A percentile compares a stretch with the other conserved stretches of the same genome.
phyloP scores from a whole-genome alignment of 2,113 vertebrate species.

The Apteryx owenii region DNA sequence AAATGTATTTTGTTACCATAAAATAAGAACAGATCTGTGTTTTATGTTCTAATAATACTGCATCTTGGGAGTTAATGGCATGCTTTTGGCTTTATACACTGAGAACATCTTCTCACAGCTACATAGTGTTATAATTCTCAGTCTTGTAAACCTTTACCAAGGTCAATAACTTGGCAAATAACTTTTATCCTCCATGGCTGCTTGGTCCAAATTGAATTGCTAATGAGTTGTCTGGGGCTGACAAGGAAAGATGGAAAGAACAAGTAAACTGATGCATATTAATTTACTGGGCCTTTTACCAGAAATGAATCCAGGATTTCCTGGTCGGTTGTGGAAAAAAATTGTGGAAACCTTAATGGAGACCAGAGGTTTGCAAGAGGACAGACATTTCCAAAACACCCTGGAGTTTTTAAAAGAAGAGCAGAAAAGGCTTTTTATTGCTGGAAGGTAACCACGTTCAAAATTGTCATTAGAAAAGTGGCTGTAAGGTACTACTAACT shows the following conservation, averaged over 20 bases:
- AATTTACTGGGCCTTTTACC: background rate
- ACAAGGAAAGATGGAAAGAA: background rate
- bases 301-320: background rate
- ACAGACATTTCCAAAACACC: background rate
- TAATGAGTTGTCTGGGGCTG: background rate
- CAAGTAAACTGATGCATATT: background rate
- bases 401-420: background rate
- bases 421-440: background rate
- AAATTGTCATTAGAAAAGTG: background rate
- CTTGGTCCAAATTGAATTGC: background rate
- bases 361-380: background rate
- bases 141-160: background rate
- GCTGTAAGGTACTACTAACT: background rate
- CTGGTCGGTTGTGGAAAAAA: background rate
- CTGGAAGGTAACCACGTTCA: background rate
- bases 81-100: background rate
- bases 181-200: background rate
- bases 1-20: background rate
- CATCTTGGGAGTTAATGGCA: background rate
- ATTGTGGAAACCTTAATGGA: background rate
- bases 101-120: background rate
- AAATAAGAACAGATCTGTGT: background rate
- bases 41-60: background rate
- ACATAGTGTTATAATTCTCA: background rate
- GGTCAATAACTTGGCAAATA: background rate